Evolutionary conservation across 1,140 invertebrate species (phyloP).

Genomic region (Chymomyza costata): DNA sequence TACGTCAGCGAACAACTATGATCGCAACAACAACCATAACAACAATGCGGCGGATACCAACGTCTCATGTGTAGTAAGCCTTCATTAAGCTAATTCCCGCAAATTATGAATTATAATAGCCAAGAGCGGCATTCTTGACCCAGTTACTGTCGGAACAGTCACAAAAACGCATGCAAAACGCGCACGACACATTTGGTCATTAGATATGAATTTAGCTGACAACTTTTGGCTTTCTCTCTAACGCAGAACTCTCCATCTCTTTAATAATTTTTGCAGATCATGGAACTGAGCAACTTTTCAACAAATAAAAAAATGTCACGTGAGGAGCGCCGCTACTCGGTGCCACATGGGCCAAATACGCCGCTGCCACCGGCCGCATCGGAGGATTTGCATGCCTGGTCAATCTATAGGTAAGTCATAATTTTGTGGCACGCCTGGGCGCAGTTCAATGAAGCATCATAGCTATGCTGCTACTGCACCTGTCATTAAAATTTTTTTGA

Average conservation of each 20-base stretch:
- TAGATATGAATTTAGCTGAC: conserved; percentile 49
- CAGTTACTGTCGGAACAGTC: too few species aligned
- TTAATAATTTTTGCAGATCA: conserved; percentile 51
- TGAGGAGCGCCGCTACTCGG: conserved; percentile 87
- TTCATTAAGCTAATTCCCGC: conserved; percentile 68
- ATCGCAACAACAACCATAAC: too few species aligned
- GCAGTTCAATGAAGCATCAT: conserved; percentile 19
- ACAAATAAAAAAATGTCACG: conserved; percentile 73
- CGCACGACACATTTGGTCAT: too few species aligned
- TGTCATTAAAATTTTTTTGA: conserved; percentile 47
- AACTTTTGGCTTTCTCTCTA: conserved; percentile 40
- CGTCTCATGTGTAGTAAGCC: conserved; percentile 19
- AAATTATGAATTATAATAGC: conserved; percentile 62
- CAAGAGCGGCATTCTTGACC: conserved; percentile 56
- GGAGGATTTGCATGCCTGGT: conserved; percentile 96
- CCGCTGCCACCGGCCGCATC: conserved; percentile 82
- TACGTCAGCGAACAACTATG: too few species aligned
- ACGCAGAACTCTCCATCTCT: conserved; percentile 2
- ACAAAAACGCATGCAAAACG: too few species aligned
- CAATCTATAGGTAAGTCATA: conserved; percentile 87
- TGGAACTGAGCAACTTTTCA: conserved; percentile 74
- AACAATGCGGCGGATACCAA: too few species aligned
- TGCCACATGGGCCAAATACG: conserved; percentile 81
- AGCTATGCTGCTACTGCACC: conserved; percentile 25
- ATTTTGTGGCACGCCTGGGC: conserved; percentile 2